A percentile compares a stretch with the other conserved stretches of the same genome.
phyloP scores from a whole-genome alignment of 2,797 vertebrate species.

The Cyprinella venusta region DNA sequence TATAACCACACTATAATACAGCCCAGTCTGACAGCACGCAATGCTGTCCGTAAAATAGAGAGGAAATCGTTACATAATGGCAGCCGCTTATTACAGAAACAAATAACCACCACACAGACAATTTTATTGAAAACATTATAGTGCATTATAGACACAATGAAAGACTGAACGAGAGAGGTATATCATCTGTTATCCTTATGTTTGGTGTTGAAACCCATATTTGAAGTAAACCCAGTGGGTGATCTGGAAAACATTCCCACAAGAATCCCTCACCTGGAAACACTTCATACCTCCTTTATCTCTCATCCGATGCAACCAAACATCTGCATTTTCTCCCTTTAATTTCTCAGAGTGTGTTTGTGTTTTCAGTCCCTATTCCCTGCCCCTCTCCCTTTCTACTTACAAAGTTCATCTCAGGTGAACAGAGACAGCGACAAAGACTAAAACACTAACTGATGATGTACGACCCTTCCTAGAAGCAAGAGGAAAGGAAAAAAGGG shows the following conservation, averaged over 20 bases:
- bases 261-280: constrained; percentile 69
- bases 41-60: constrained; percentile 14
- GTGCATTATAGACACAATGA: constrained; percentile 39
- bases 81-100: constrained; percentile 1
- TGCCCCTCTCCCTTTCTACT: background rate
- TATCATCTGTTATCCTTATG: constrained; percentile 55
- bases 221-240: constrained; percentile 42
- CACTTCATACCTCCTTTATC: constrained; percentile 63
- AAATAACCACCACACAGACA: constrained; percentile 2
- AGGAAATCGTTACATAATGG: constrained; percentile 17
- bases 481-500: constrained; percentile 17
- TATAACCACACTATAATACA: constrained; percentile 23
- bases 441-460: constrained; percentile 40
- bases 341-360: constrained; percentile 3
- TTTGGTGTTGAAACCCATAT: constrained; percentile 33
- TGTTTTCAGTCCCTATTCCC: constrained; percentile 10
- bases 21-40: constrained; percentile 20
- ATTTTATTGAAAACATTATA: constrained; percentile 12
- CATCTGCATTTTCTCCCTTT: constrained; percentile 19
- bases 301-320: constrained; percentile 54
- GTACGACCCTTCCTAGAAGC: background rate
- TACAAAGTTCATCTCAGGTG: constrained; percentile 67
- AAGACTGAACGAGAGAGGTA: background rate
- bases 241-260: constrained; percentile 51
- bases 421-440: constrained; percentile 44